A percentile compares a stretch with the other conserved stretches of the same genome.
Conservation (phyloP, 92 coral and sea anemone species). For the Palythoa grandis region DNA sequence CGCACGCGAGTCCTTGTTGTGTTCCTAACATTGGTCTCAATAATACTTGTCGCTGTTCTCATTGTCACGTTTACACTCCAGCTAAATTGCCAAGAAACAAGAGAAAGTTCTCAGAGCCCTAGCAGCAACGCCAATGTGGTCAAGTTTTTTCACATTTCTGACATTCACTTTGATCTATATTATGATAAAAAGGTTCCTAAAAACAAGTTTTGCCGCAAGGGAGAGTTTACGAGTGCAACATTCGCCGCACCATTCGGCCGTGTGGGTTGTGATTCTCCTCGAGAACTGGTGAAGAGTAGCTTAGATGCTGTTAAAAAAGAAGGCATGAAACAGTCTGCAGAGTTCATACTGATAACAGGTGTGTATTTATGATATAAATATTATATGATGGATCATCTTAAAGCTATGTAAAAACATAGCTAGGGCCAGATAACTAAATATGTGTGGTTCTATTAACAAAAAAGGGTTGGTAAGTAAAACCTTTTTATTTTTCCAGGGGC, state of each 20-base stretch:
- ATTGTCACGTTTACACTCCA: background rate
- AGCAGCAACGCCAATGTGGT: background rate
- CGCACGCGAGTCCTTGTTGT: background rate
- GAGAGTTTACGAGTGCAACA: conserved; percentile 56
- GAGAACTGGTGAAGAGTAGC: conserved; percentile 55
- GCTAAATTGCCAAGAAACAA: background rate
- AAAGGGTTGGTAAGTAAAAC: no score
- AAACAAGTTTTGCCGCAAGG: conserved; percentile 63
- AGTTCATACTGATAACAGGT: conserved; percentile 41
- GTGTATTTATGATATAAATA: no score
- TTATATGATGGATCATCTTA: no score
- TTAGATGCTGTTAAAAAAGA: conserved; percentile 66
- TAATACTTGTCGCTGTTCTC: background rate
- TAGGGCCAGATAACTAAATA: no score
- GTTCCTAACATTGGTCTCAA: background rate
- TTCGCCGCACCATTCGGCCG: conserved; percentile 88
- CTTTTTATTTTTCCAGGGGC: no score
- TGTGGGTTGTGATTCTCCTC: conserved; percentile 84
- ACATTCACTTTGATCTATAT: conserved; percentile 77
- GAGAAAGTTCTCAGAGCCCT: background rate
- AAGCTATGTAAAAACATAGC: no score
- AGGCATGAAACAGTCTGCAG: conserved; percentile 36
- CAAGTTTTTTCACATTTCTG: conserved; percentile 82
- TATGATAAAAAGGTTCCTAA: conserved; percentile 56
- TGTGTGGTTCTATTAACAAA: no score